These are phyloP conservation scores for Adelognathus sp. DNA, from an alignment of 2,888 invertebrate genomes.

Conservation along the genomic window DNA sequence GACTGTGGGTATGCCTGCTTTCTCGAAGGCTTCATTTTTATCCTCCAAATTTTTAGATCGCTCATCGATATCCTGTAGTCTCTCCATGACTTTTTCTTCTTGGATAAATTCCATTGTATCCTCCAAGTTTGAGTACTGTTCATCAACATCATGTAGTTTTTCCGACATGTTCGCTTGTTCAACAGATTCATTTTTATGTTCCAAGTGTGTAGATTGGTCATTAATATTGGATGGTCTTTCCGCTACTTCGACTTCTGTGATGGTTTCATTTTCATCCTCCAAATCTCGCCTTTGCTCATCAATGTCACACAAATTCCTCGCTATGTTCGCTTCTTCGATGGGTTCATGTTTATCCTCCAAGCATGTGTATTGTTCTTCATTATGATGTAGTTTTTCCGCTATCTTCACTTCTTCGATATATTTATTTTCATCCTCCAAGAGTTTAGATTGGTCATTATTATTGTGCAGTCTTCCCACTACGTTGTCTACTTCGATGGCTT, in stretches of 20 bases:
- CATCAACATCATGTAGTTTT: too few species aligned
- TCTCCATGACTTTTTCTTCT: slow-evolving; percentile 8
- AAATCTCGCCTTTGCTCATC: neutral
- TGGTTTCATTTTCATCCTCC: neutral
- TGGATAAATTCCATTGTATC: neutral
- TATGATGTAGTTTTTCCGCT: neutral
- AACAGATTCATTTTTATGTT: slow-evolving; percentile 33
- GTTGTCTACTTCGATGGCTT: slow-evolving; percentile 23
- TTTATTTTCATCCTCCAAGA: slow-evolving; percentile 20
- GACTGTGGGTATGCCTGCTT: neutral
- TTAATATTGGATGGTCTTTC: too few species aligned
- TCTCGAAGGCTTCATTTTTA: neutral
- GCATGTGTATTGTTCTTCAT: neutral
- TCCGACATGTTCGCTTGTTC: slow-evolving; percentile 23
- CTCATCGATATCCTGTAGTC: neutral
- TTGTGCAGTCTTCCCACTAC: too few species aligned
- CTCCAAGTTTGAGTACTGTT: slow-evolving; percentile 45
- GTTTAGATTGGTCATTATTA: too few species aligned
- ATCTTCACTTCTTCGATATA: slow-evolving; percentile 15
- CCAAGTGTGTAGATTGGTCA: slow-evolving; percentile 15
- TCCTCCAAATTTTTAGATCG: neutral
- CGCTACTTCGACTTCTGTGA: neutral
- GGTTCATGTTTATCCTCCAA: neutral
- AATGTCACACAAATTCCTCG: neutral
- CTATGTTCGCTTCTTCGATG: too few species aligned